Conservation (phyloP, 2,113 vertebrate genomes). For the Oncorhynchus masou region DNA sequence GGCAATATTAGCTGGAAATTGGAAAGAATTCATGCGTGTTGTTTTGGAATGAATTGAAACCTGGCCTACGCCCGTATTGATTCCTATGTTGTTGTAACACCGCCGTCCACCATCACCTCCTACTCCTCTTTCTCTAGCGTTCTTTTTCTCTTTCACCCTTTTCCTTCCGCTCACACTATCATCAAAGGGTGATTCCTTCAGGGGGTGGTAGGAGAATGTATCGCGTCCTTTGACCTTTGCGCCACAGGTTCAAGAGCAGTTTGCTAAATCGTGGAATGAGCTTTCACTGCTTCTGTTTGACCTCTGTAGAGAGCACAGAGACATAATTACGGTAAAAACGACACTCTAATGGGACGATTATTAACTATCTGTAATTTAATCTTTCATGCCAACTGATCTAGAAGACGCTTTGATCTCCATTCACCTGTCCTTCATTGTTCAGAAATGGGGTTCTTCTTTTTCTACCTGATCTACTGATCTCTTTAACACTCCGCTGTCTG, state of each 20-base stretch:
- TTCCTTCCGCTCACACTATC: background rate
- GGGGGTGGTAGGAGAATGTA: background rate
- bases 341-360: too few relatives aligned
- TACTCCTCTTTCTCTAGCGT: background rate
- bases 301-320: background rate
- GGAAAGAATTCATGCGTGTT: conserved; percentile 66
- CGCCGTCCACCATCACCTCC: background rate
- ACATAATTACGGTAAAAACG: background rate
- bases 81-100: conserved; percentile 9
- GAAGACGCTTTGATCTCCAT: too few relatives aligned
- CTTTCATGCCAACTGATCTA: too few relatives aligned
- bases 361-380: too few relatives aligned
- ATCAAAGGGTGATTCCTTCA: background rate
- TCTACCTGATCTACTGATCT: too few relatives aligned
- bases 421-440: too few relatives aligned
- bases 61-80: conserved; percentile 34
- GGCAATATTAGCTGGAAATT: conserved; percentile 63
- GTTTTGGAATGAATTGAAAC: conserved; percentile 60
- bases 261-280: background rate
- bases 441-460: too few relatives aligned
- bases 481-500: too few relatives aligned
- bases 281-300: background rate
- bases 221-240: background rate
- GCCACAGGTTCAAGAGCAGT: background rate
- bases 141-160: background rate